Conservation (phyloP, 2,888 invertebrate species). For the Mesorhabditis spiculigera region DNA sequence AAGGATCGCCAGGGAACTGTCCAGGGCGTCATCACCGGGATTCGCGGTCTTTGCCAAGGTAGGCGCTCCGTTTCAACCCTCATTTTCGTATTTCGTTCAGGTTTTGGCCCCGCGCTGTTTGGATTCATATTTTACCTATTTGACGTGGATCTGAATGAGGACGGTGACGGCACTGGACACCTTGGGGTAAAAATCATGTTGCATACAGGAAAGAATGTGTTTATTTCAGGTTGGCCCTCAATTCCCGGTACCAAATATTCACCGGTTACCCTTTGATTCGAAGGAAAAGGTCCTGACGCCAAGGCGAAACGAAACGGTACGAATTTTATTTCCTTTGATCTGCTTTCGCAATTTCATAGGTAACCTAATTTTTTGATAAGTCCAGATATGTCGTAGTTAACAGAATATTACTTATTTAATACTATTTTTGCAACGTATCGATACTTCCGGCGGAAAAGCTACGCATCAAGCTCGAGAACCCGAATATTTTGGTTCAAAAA, state of each 20-base stretch:
- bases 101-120: slow-evolving; percentile 92
- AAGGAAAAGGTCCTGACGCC: slow-evolving; percentile 35
- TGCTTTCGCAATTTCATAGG: no score
- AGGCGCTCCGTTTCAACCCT: neutral
- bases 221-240: slow-evolving; percentile 11
- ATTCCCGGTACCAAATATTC: slow-evolving; percentile 20
- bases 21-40: slow-evolving; percentile 97
- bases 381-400: no score
- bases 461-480: no score
- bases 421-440: no score
- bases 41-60: slow-evolving; percentile 94
- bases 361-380: no score
- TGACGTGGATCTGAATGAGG: slow-evolving; percentile 88
- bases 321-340: no score
- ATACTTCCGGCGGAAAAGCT: no score
- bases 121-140: slow-evolving; percentile 97
- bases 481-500: no score
- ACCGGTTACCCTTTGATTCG: slow-evolving; percentile 18
- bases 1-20: slow-evolving; percentile 94
- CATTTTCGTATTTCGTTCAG: slow-evolving; percentile 18
- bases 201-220: neutral
- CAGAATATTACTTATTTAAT: no score
- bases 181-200: slow-evolving; percentile 22
- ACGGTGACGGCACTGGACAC: slow-evolving; percentile 48
- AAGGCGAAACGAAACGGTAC: slow-evolving; percentile 32